Evolutionary conservation across 2,113 vertebrate species (phyloP).

Genomic region (Madoqua kirkii): DNA sequence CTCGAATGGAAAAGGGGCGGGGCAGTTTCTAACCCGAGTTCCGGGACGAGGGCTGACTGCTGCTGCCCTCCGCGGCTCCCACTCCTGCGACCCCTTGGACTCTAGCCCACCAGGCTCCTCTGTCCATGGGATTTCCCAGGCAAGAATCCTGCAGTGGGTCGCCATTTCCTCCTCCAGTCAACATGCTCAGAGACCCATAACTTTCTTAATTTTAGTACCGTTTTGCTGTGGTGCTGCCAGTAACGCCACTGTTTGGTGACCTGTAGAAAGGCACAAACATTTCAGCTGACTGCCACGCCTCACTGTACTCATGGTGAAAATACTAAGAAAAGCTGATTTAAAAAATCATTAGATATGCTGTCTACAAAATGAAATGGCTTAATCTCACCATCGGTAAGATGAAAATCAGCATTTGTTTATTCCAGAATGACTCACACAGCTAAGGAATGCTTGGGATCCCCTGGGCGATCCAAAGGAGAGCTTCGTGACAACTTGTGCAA

Average conservation of each 20-base stretch:
- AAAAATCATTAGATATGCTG: not conserved
- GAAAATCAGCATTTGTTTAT: not conserved
- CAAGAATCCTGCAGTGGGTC: not conserved
- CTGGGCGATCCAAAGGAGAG: not conserved
- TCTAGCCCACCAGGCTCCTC: not conserved
- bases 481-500: not conserved
- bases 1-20: not conserved
- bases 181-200: not conserved
- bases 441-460: not conserved
- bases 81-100: not conserved
- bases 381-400: not conserved
- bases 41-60: not conserved
- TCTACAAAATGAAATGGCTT: not conserved
- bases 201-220: not conserved
- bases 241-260: not conserved
- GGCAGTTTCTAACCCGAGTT: not conserved
- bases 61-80: rapidly evolving
- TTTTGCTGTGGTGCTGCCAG: not conserved
- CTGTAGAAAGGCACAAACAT: not conserved
- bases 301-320: not conserved
- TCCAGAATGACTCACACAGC: not conserved
- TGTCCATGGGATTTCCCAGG: not conserved
- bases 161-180: not conserved
- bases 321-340: not conserved
- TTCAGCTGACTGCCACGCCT: not conserved